These are phyloP conservation scores for Aselliscus stoliczkanus DNA, from an alignment of 2,797 vertebrate species.

Conservation along the genomic window DNA sequence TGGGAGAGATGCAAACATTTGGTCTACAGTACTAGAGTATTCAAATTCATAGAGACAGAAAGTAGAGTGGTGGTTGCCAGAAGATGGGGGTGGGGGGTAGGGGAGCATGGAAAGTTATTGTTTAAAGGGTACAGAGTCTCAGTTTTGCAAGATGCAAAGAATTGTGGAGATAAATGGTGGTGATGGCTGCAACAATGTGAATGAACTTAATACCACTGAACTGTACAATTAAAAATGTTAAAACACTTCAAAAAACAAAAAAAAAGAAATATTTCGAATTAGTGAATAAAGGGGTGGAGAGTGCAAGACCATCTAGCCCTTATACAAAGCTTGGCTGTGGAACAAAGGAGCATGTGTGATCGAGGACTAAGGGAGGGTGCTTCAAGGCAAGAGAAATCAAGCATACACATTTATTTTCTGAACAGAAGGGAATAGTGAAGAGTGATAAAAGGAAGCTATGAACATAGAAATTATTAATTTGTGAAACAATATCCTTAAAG, in stretches of 20 bases:
- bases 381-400: neutral
- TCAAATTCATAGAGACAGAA: neutral
- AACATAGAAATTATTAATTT: neutral
- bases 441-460: neutral
- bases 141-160: neutral
- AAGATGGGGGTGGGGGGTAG: neutral
- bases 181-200: neutral
- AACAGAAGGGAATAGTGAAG: neutral
- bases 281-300: neutral
- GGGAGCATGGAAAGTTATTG: neutral
- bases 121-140: neutral
- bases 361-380: neutral
- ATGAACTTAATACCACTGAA: neutral
- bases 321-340: neutral
- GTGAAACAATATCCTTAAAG: neutral
- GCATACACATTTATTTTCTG: neutral
- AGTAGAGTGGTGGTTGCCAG: neutral
- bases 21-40: neutral
- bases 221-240: neutral
- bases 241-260: no score
- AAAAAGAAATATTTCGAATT: no score
- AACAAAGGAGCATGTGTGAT: neutral
- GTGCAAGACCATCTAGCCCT: neutral
- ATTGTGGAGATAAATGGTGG: neutral
- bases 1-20: neutral